Evolutionary conservation across 2,888 invertebrate genomes (phyloP), one percentile per base, ranked within the genome.

Genomic region (Buathra laborator): DNA sequence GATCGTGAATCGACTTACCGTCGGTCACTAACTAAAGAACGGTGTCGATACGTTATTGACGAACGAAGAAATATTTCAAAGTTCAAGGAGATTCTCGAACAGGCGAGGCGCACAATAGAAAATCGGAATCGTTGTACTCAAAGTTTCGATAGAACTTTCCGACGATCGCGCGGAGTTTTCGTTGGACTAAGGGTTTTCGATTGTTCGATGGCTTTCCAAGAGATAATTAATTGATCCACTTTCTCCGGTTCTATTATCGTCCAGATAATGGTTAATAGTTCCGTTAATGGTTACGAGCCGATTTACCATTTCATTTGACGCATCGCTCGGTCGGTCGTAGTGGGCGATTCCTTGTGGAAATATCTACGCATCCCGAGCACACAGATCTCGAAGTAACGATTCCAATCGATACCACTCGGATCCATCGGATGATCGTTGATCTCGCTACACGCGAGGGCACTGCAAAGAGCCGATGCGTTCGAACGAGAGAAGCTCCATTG

Each of bases 311-410:
- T 77, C 88, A 89, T 88, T 10, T 79, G 83, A 19, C 78, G 81
- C 3, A 62, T 78, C 5, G 89, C 89, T 59, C 75, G 80, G 10
- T 87, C 77, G 16, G 88, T 87, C 5, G 87, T 90, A 9, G 71
- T 75, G 1, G 92, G 89, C 74, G 94, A 92, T 85, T 95, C 95
- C 85, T 95, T 95, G 81, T 95, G 92, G 72, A 95, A 94, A 89
- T 94, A 95, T 75, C 92, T 92, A 64, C 95, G 94, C 80, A 94
- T 93, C 24, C 95, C 95, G 86, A 95, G 90, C 44, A 95, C 94
- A 88, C 95, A 95, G 80, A 93, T 93, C 88, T 94, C 94, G 85
- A 95, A 92, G 88, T 95, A 95, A 2, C 90, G 89, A 14, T 93
- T 90, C 95, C 95, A 95, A 85, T 95, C 90, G 53, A 95, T 92